phyloP scores from a whole-genome alignment of 2,888 invertebrate genomes.

The Leucophora obtusa region DNA sequence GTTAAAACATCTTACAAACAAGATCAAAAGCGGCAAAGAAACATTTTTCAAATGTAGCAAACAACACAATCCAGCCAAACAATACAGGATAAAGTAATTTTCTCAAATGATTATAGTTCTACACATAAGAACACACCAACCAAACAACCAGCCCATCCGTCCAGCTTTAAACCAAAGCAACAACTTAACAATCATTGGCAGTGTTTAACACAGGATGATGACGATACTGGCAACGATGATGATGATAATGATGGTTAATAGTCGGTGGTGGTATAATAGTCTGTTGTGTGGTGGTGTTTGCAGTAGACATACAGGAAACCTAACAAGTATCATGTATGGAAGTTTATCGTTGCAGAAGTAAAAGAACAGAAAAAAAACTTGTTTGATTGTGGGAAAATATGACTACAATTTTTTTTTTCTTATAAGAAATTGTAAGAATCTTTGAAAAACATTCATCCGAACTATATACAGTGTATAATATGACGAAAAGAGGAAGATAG shows the following conservation, averaged over 20 bases:
- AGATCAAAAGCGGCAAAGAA: conserved; percentile 63
- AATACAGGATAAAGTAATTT: conserved; percentile 63
- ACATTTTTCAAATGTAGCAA: conserved; percentile 47
- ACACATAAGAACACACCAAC: conserved; percentile 17
- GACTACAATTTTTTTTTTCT: conserved; percentile 39
- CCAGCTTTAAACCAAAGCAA: neutral
- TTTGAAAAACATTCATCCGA: conserved; percentile 6
- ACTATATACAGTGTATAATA: conserved; percentile 6
- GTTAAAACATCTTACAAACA: conserved; percentile 60
- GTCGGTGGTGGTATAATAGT: neutral
- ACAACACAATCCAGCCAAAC: conserved; percentile 22
- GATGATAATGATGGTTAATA: conserved; percentile 4
- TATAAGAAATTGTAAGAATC: conserved; percentile 17
- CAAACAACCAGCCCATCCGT: conserved; percentile 1
- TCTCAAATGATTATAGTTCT: conserved; percentile 53
- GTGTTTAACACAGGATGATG: conserved; percentile 37
- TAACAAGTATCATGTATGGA: conserved; percentile 60
- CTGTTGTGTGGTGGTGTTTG: neutral
- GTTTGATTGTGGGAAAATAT: conserved; percentile 64
- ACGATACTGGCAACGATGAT: conserved; percentile 33
- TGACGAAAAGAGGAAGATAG: neutral
- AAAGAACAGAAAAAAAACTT: conserved; percentile 39
- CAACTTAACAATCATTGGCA: conserved; percentile 35
- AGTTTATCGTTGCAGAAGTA: conserved; percentile 38
- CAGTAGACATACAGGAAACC: conserved; percentile 59